A percentile compares a stretch with the other conserved stretches of the same genome.
phyloP scores from a whole-genome alignment of 2,113 vertebrate species.

The Thryonomys swinderianus region DNA sequence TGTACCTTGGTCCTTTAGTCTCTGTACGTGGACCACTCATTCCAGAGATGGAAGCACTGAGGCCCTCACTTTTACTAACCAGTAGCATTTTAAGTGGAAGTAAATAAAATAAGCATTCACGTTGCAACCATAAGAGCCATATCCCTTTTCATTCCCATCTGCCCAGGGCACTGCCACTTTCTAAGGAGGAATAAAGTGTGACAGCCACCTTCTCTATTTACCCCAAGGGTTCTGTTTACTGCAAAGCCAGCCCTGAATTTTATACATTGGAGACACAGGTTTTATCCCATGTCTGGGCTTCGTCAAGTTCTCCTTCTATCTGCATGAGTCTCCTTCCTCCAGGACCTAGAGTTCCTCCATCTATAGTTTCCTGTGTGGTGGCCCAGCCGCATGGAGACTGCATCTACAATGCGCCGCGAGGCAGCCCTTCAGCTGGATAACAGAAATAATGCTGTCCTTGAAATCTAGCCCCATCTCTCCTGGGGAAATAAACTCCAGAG shows the following conservation, averaged over 20 bases:
- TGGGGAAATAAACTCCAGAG: conserved; percentile 15
- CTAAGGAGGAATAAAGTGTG: neutral
- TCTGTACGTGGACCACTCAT: neutral
- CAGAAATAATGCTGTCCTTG: neutral
- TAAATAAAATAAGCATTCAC: neutral
- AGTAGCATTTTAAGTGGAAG: neutral
- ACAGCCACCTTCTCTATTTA: neutral
- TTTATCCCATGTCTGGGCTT: neutral
- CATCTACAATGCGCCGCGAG: neutral
- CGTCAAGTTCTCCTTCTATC: neutral
- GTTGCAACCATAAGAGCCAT: neutral
- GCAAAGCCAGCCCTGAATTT: neutral
- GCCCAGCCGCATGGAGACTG: neutral
- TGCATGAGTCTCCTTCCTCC: neutral
- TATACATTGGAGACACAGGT: neutral
- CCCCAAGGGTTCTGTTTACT: neutral
- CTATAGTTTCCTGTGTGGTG: neutral
- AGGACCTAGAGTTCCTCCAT: neutral
- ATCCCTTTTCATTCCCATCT: neutral
- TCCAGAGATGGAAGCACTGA: neutral
- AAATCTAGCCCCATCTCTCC: neutral
- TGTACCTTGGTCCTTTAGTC: neutral
- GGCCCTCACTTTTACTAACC: neutral
- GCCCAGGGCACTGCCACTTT: neutral
- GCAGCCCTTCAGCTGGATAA: conserved; percentile 5